Evolutionary conservation across 2,113 vertebrate species (phyloP).

Genomic region (Myotis davidii): DNA sequence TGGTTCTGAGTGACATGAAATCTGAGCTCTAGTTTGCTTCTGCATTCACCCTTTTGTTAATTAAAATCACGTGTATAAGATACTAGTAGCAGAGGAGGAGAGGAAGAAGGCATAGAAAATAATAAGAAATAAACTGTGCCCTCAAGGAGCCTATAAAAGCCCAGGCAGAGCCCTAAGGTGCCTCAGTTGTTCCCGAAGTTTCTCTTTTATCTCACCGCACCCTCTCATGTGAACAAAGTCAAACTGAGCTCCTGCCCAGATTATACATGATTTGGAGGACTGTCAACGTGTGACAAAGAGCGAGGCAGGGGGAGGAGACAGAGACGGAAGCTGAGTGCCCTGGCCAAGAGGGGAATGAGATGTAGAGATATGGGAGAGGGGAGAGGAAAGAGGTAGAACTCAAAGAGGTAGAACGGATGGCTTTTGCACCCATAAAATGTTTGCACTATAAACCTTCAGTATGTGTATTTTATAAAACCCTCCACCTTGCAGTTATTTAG

Average conservation of each 20-base stretch:
- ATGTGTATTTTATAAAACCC: background rate
- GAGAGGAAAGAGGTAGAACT: background rate
- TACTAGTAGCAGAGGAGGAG: background rate
- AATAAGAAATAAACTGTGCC: background rate
- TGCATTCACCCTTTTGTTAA: background rate
- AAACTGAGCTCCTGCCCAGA: background rate
- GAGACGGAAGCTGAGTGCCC: background rate
- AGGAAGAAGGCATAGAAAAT: background rate
- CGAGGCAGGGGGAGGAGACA: background rate
- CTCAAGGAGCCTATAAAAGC: background rate
- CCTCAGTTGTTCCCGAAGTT: background rate
- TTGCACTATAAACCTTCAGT: background rate
- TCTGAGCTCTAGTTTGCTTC: background rate
- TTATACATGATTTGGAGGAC: background rate
- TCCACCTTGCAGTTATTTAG: slow-evolving; percentile 29
- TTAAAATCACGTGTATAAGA: slow-evolving; percentile 11
- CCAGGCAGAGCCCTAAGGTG: background rate
- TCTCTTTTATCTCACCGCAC: background rate
- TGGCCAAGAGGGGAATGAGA: background rate
- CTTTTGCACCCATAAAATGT: background rate
- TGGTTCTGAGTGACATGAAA: background rate
- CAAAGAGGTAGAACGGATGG: background rate
- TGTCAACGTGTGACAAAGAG: background rate
- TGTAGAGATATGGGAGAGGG: background rate
- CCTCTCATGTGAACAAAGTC: background rate